Percentiles rank a stretch among this genome's conserved stretches.
phyloP scores from a whole-genome alignment of 2,113 vertebrate genomes.

The Syngnathus typhle region DNA sequence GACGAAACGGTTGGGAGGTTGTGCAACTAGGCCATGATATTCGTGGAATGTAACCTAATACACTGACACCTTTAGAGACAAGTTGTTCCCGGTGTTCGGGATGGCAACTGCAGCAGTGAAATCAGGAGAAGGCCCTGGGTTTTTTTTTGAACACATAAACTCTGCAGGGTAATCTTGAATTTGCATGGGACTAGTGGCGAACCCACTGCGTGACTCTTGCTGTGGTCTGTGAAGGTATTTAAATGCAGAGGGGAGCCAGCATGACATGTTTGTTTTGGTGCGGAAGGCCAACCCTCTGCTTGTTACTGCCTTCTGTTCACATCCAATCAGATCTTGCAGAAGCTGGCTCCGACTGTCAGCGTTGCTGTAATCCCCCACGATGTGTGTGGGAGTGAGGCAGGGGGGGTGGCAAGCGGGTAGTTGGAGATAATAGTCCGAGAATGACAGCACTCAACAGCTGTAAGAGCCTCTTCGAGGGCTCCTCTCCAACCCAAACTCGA shows the following conservation, averaged over 20 bases:
- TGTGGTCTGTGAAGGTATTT: neutral
- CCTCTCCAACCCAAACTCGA: neutral
- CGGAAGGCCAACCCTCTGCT: neutral
- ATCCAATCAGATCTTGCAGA: conserved; percentile 26
- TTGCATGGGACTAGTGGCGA: neutral
- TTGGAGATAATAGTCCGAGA: conserved; percentile 40
- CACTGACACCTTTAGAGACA: conserved; percentile 44
- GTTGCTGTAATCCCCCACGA: conserved; percentile 28
- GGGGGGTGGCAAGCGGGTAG: conserved; percentile 6
- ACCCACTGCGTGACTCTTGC: neutral
- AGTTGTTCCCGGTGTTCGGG: conserved; percentile 26
- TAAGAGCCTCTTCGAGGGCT: conserved; percentile 32
- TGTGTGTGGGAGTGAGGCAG: conserved; percentile 15
- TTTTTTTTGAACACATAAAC: neutral
- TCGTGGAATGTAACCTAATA: conserved; percentile 46
- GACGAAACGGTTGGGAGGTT: conserved; percentile 49
- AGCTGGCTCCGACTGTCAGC: conserved; percentile 23
- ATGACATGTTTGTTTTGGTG: neutral
- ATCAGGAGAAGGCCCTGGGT: neutral
- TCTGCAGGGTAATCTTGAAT: neutral
- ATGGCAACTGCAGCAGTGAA: conserved; percentile 14
- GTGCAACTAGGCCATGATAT: conserved; percentile 36
- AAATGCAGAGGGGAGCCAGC: neutral
- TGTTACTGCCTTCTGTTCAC: conserved; percentile 30
- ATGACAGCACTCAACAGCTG: conserved; percentile 56